Percentiles rank a stretch among this genome's conserved stretches.
Evolutionary conservation across 2,113 vertebrate genomes (phyloP).

Genomic region (Pygathrix nemaeus): DNA sequence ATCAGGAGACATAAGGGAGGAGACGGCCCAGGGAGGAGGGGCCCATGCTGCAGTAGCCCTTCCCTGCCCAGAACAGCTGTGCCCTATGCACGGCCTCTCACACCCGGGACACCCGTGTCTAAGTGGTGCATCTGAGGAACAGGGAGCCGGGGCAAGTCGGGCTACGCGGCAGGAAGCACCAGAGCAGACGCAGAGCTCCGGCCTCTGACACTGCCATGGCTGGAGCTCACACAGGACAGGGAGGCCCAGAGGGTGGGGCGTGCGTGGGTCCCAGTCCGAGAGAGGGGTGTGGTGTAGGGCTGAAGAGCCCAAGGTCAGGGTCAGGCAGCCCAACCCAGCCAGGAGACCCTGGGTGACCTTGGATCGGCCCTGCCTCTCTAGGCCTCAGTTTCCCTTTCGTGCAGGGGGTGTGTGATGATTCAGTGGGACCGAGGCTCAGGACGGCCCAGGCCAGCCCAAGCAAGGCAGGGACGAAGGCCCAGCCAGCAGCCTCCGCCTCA

Average conservation of each 20-base stretch:
- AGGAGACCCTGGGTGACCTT: not conserved
- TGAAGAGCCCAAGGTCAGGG: no score
- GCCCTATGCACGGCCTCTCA: fast-evolving
- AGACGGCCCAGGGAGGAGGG: no score
- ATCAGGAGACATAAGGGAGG: fast-evolving
- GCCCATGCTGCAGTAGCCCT: not conserved
- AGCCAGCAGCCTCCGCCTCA: fast-evolving
- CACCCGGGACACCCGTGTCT: fast-evolving
- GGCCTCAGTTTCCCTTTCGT: not conserved
- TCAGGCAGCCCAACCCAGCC: not conserved
- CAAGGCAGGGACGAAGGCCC: not conserved
- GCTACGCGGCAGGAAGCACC: not conserved
- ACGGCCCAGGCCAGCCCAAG: not conserved
- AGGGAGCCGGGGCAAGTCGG: not conserved
- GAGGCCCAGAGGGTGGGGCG: not conserved
- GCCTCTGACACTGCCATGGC: not conserved
- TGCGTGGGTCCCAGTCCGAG: fast-evolving
- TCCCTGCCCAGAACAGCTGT: fast-evolving
- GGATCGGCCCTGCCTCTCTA: not conserved
- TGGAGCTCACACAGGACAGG: not conserved
- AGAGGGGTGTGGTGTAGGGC: fast-evolving
- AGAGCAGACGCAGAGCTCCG: no score
- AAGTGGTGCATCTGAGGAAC: not conserved
- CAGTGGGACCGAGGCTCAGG: no score
- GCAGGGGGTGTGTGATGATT: no score